Evolutionary conservation across 1,140 invertebrate species (phyloP), one percentile per base, ranked within the genome.

Genomic region (Chrysopa pallens): DNA sequence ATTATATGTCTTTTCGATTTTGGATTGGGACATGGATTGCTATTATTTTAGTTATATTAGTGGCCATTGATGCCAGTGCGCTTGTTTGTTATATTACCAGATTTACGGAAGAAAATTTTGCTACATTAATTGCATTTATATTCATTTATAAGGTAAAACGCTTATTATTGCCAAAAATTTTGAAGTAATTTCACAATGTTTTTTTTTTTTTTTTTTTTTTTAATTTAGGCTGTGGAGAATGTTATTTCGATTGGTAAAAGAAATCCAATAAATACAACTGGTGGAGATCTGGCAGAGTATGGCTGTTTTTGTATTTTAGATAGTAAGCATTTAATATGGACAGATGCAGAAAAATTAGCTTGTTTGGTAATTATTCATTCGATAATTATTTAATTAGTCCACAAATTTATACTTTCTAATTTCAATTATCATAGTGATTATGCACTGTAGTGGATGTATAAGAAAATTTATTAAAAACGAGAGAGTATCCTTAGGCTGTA

Each of bases 21-120:
- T 98, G 93, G 84, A 93, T 97, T 47, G 92, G 94, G 12, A 71
- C 92, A 9, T 98, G 94, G 93, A 87, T 85, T 33, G 74, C 80
- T 1, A 38, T 88, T 11, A 91, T 95, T 56, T 66, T 96, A 41
- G 47, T 96, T 8, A 69, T 87, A 14, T 75, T 98, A 53, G 91
- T 95, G 27, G 90, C 93, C 2, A 78, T 95, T 17, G 95, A 99
- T 66, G 89, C 92, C 4, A 94, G 90, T 61, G 90, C 92, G 44
- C 71, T 97, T 42, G 94, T 98, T n/a, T 96, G 92, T 57, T 98
- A 93, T 59, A 98, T 99, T 46, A 98, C 95, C 5, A 78, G 95
- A 51, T 98, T 98, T 60, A 98, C 95, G 0, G 95, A 98, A 67
- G 95, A 99, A 67, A 96, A 94, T 60, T 99, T 99, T 64, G 95